Percentiles rank a stretch among this genome's conserved stretches.
Evolutionary conservation across 2,797 vertebrate genomes (phyloP).

Genomic region (Salmo trutta): DNA sequence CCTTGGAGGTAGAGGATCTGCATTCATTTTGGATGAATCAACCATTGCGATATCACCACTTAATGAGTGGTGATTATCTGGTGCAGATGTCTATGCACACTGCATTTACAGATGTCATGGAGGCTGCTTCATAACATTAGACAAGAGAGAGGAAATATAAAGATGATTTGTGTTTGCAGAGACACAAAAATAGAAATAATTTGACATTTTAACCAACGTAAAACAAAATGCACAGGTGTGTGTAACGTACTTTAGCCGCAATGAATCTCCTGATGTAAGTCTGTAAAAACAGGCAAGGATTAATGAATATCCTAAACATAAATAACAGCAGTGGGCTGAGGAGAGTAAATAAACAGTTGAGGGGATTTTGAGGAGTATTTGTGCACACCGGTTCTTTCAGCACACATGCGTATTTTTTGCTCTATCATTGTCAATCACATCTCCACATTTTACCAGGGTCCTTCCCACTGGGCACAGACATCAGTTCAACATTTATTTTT

Average conservation of each 20-base stretch:
- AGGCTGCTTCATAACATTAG: background rate
- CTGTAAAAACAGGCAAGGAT: background rate
- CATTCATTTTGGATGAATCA: slow-evolving; percentile 43
- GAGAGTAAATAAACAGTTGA: slow-evolving; percentile 37
- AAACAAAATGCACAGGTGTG: background rate
- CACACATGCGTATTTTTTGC: slow-evolving; percentile 67
- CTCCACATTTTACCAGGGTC: slow-evolving; percentile 57
- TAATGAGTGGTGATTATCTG: background rate
- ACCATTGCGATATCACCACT: slow-evolving; percentile 24
- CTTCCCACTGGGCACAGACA: slow-evolving; percentile 3
- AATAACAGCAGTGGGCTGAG: slow-evolving; percentile 20
- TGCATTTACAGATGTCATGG: background rate
- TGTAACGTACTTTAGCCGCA: background rate
- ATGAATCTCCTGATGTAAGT: background rate
- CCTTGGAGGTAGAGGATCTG: slow-evolving; percentile 36
- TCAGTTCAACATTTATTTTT: no score
- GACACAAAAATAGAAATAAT: background rate
- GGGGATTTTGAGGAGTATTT: slow-evolving; percentile 23
- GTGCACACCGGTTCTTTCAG: slow-evolving; percentile 37
- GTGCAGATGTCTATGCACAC: background rate
- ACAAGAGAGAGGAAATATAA: background rate
- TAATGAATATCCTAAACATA: slow-evolving; percentile 8
- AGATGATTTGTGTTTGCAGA: background rate
- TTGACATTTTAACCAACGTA: background rate
- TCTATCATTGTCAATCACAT: slow-evolving; percentile 61